Base-by-base conservation (phyloP, 2,888 invertebrate genomes). In the Acronicta leporina region DNA sequence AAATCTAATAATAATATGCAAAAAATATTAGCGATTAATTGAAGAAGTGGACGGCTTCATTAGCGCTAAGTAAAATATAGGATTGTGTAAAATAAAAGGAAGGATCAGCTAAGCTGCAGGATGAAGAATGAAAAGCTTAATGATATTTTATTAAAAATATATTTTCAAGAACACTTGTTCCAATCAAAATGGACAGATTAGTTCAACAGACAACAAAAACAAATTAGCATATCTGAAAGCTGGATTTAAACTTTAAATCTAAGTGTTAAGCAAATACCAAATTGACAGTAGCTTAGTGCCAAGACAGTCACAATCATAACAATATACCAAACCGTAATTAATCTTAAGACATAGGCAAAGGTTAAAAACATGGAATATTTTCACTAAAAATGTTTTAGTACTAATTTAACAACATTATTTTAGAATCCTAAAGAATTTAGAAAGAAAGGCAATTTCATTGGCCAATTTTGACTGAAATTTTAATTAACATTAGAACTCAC, bases 121-220 rank as follows among this genome's bases (percentile, higher is more conserved):
- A 81, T 85, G 87, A 86, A 85, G 82, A 94, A 94, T 94, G 88
- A 94, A 94, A 94, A 92, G 92, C 92, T 83, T 76, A 85, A 89
- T 87, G 88, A 85, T 85, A 86, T 90, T 91, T 90, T 88, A 85
- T 79, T 87, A 90, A 92, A 84, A 92, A 92, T 94, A 93, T 93
- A 93, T 93, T 92, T 92, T 86, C 82, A 78, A 89, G 87, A 90
- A 91, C 87, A 89, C 75, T 88, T 76, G 84, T 87, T 90, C 88
- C 87, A 90, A 88, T 89, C 70, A 87, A 88, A 89, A 92, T 90
- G 92, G 92, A 94, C 92, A 92, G 89, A 89, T 89, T 70, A 86
- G 80, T 88, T 89, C 82, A 87, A 86, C 87, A 88, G 86, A 82
- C 78, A 87, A 88, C 82, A 83, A 86, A 84, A 85, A 80, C 75